These are phyloP conservation scores for Polymixis flavicincta DNA, from an alignment of 2,888 invertebrate species.

Conservation along the genomic window DNA sequence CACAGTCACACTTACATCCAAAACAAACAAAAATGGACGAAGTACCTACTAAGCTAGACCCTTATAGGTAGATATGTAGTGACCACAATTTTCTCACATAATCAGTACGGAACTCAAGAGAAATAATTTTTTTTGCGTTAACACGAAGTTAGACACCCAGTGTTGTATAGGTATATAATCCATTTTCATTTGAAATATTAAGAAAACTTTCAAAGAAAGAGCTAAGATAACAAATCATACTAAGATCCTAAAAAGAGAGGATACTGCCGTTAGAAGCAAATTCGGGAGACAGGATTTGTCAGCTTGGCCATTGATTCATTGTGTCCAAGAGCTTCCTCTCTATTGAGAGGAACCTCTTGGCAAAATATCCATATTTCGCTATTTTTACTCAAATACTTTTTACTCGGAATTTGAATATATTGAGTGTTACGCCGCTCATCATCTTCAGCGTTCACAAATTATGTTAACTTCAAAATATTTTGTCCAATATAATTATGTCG, in stretches of 20 bases:
- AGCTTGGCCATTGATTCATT: not conserved
- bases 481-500: not conserved
- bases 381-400: not conserved
- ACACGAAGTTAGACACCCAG: not conserved
- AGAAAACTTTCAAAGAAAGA: not conserved
- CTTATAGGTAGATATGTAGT: no score
- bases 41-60: no score
- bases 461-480: not conserved
- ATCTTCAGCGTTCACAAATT: not conserved
- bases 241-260: not conserved
- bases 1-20: no score
- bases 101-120: no score
- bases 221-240: constrained; percentile 1
- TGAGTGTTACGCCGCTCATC: not conserved
- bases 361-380: no score
- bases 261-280: not conserved
- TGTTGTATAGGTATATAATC: not conserved
- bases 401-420: no score
- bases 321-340: not conserved
- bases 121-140: no score
- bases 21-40: no score
- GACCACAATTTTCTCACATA: no score
- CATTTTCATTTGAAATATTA: not conserved
- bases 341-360: no score
- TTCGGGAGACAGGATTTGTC: not conserved